Evolutionary conservation across 2,888 invertebrate species (phyloP).

Genomic region (Sminthurinus aureus): DNA sequence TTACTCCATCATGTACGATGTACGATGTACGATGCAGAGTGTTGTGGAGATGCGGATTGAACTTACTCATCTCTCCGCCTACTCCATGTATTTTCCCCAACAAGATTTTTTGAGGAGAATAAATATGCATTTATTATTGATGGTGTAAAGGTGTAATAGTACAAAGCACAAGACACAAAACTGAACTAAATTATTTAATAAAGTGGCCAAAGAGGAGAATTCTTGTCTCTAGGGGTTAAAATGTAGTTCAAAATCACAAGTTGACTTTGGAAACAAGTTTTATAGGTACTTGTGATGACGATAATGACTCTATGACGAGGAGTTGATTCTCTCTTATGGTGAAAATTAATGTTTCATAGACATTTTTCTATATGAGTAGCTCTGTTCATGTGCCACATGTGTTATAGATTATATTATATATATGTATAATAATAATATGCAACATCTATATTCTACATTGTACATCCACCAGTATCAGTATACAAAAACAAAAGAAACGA

Average conservation of each 20-base stretch:
- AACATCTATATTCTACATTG: too few species aligned
- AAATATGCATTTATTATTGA: too few species aligned
- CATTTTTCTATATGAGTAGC: not conserved
- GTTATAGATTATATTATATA: too few species aligned
- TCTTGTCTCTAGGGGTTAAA: slow-evolving; percentile 15
- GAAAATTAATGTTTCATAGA: slow-evolving; percentile 5
- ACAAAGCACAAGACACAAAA: not conserved
- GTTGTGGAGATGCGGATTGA: too few species aligned
- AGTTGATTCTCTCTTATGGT: slow-evolving; percentile 7
- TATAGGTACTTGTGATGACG: slow-evolving; percentile 1
- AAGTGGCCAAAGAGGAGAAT: slow-evolving; percentile 11
- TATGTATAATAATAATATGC: too few species aligned
- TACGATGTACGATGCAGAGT: too few species aligned
- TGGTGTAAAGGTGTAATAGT: too few species aligned
- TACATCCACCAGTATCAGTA: too few species aligned
- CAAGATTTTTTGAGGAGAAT: too few species aligned
- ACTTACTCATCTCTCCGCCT: too few species aligned
- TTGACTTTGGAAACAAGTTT: slow-evolving; percentile 12
- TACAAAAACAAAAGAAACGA: not conserved
- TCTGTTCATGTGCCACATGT: not conserved
- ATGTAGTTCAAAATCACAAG: not conserved
- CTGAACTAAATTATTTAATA: slow-evolving; percentile 11
- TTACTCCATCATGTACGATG: too few species aligned
- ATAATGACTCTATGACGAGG: slow-evolving; percentile 3
- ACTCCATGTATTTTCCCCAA: too few species aligned